Evolutionary conservation across 2,113 vertebrate species (phyloP).

Genomic region (Elephas maximus): DNA sequence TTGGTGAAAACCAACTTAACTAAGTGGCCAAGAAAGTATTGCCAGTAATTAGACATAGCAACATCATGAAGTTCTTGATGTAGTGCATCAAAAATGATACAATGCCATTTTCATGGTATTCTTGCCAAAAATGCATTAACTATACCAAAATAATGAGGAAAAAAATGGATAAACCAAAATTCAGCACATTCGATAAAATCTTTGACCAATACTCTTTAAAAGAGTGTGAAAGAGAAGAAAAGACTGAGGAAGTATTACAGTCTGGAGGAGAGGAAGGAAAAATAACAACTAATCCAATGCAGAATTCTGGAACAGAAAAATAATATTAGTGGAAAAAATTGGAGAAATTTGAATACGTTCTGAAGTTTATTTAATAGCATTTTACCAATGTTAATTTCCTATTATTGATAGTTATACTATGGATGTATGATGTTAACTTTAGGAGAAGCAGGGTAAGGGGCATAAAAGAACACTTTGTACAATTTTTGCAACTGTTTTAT

Average conservation of each 20-base stretch:
- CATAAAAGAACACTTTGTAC: not conserved
- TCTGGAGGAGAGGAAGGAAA: not conserved
- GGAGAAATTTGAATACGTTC: not conserved
- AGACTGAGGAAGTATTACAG: not conserved
- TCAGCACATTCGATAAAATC: not conserved
- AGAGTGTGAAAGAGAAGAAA: not conserved
- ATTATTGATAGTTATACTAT: not conserved
- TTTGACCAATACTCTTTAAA: not conserved
- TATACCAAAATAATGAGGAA: not conserved
- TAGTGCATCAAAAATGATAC: not conserved
- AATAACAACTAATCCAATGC: not conserved
- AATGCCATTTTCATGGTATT: not conserved
- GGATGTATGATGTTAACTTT: not conserved
- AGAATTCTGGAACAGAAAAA: not conserved
- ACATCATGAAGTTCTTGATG: not conserved
- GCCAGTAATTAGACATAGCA: not conserved
- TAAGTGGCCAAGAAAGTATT: not conserved
- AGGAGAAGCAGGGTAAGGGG: not conserved
- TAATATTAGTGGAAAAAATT: not conserved
- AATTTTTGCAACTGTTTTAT: not conserved
- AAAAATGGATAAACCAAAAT: not conserved
- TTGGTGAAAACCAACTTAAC: not conserved
- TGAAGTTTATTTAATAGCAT: slow-evolving; percentile 44
- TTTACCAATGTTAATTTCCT: not conserved
- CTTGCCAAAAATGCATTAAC: not conserved